phyloP scores from a whole-genome alignment of 2,797 vertebrate genomes.

The Enteromius fasciolatus region DNA sequence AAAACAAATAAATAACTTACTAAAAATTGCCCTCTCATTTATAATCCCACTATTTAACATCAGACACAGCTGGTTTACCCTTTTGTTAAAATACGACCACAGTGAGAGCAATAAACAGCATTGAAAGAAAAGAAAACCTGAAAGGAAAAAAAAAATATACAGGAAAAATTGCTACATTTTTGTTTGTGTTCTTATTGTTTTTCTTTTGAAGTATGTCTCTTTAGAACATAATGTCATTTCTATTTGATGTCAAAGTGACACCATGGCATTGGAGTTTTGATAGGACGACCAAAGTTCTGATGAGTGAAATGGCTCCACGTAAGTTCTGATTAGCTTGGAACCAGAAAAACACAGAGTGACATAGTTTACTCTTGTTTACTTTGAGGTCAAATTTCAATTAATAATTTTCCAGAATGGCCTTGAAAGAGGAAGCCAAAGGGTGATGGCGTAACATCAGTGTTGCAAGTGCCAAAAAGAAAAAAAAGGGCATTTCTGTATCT shows the following conservation, averaged over 20 bases:
- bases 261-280: conserved; percentile 68
- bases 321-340: conserved; percentile 70
- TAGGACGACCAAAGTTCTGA: conserved; percentile 69
- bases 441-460: conserved; percentile 76
- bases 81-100: conserved; percentile 81
- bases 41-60: conserved; percentile 72
- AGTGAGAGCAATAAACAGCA: conserved; percentile 78
- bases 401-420: conserved; percentile 71
- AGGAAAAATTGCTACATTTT: conserved; percentile 78
- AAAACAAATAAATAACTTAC: conserved; percentile 65
- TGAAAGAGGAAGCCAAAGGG: conserved; percentile 70
- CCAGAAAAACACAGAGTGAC: conserved; percentile 69
- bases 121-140: conserved; percentile 73
- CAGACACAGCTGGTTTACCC: conserved; percentile 82
- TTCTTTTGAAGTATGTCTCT: conserved; percentile 70
- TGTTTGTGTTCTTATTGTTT: conserved; percentile 73
- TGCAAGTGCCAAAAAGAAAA: conserved; percentile 63
- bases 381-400: conserved; percentile 73
- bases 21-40: conserved; percentile 60
- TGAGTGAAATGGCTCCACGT: conserved; percentile 66
- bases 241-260: conserved; percentile 63
- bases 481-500: conserved; percentile 34
- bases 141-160: conserved; percentile 71
- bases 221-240: conserved; percentile 68
- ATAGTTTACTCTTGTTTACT: conserved; percentile 70